These are phyloP conservation scores for Papilio elwesi DNA, from an alignment of 2,888 invertebrate species.

Conservation along the genomic window DNA sequence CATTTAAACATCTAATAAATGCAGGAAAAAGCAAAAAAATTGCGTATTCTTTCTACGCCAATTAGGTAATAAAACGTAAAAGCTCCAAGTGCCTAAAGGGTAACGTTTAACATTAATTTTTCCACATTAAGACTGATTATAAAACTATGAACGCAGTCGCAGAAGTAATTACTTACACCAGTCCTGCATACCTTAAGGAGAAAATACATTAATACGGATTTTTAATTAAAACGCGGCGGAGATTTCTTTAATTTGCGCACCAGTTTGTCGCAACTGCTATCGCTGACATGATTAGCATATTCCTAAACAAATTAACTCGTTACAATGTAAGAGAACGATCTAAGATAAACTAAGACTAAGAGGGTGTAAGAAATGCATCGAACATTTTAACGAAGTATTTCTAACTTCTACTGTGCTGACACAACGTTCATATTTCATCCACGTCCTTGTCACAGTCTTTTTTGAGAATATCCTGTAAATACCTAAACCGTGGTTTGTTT, in stretches of 20 bases:
- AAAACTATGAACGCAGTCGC: conserved; percentile 4
- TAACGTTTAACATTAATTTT: neutral
- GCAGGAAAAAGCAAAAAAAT: too few relatives aligned
- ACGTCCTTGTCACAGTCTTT: too few relatives aligned
- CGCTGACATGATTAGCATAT: conserved; percentile 27
- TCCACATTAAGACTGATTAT: neutral
- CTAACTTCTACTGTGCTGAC: neutral
- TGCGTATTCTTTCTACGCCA: too few relatives aligned
- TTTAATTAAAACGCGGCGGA: conserved; percentile 25
- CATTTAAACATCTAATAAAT: too few relatives aligned
- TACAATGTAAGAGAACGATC: conserved; percentile 3
- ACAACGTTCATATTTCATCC: neutral
- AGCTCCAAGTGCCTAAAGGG: neutral
- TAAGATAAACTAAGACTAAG: neutral
- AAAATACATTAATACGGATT: conserved; percentile 19
- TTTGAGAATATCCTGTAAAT: too few relatives aligned
- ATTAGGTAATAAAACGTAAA: neutral
- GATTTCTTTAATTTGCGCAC: conserved; percentile 15
- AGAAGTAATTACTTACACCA: neutral
- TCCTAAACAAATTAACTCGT: conserved; percentile 19
- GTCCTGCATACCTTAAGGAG: neutral
- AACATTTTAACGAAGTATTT: neutral
- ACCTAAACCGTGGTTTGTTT: too few relatives aligned
- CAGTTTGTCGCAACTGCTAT: conserved; percentile 13
- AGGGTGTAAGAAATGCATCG: neutral